These are phyloP conservation scores for Schlechtendalia chinensis DNA, from an alignment of 1,140 invertebrate species.

Conservation along the genomic window DNA sequence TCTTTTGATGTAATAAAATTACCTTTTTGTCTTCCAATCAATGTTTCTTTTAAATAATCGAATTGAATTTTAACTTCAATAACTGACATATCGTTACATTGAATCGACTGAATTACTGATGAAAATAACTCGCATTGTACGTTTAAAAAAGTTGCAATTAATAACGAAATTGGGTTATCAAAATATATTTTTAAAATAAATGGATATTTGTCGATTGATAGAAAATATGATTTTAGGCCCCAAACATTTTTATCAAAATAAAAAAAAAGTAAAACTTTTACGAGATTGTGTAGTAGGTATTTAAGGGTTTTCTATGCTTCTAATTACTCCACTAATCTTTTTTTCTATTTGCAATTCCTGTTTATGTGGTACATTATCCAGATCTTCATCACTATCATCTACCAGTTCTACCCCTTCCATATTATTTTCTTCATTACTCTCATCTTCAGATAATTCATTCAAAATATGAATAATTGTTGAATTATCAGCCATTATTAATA, in stretches of 20 bases:
- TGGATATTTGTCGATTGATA: neutral
- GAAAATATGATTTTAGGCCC: neutral
- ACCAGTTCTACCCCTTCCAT: too few relatives aligned
- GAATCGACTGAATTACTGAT: neutral
- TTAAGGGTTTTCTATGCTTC: too few relatives aligned
- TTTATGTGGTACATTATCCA: too few relatives aligned
- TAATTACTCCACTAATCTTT: too few relatives aligned
- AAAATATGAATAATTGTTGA: too few relatives aligned
- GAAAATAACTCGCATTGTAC: neutral
- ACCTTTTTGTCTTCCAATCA: neutral
- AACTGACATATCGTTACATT: neutral
- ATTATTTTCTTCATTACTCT: too few relatives aligned
- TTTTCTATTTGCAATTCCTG: too few relatives aligned
- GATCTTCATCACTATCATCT: too few relatives aligned
- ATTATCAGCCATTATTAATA: too few relatives aligned
- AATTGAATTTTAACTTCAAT: neutral
- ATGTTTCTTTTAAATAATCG: neutral
- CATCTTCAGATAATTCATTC: too few relatives aligned
- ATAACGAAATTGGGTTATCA: neutral
- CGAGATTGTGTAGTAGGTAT: too few relatives aligned
- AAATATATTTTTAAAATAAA: neutral
- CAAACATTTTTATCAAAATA: neutral
- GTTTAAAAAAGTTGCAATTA: neutral
- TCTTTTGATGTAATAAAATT: conserved; percentile 8
- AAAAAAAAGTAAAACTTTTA: neutral